phyloP scores from a whole-genome alignment of 2,797 vertebrate genomes.

The Centroberyx gerrardi region DNA sequence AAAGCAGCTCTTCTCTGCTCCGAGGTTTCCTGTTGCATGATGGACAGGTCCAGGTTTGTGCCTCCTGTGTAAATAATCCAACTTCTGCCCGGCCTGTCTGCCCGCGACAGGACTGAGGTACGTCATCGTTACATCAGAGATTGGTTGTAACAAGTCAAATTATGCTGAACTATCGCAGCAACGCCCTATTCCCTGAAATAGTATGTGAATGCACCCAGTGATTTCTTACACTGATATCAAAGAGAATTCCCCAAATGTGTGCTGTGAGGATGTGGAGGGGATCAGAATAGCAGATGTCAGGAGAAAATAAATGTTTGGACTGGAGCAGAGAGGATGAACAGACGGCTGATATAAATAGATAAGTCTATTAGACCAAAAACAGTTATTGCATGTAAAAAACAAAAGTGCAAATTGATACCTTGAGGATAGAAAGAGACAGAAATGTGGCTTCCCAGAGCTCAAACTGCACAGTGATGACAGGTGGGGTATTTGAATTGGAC shows the following conservation, averaged over 20 bases:
- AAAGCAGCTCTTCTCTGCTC: constrained; percentile 29
- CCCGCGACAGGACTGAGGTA: constrained; percentile 8
- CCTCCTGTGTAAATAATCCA: constrained; percentile 43
- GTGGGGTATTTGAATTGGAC: constrained; percentile 16
- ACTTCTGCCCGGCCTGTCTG: not conserved
- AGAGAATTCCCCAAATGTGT: not conserved
- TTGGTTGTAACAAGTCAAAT: not conserved
- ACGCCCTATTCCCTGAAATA: not conserved
- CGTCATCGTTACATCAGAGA: constrained; percentile 8
- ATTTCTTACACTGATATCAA: not conserved
- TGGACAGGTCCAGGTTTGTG: constrained; percentile 38
- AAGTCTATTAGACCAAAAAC: not conserved
- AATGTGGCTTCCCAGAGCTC: not conserved
- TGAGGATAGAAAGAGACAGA: not conserved
- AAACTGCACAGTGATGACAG: constrained; percentile 1
- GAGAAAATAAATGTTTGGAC: not conserved
- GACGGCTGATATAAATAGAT: not conserved
- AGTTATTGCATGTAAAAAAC: not conserved
- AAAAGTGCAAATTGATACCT: not conserved
- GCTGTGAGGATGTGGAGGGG: not conserved
- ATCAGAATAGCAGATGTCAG: not conserved
- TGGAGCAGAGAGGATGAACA: not conserved
- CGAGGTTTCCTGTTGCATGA: constrained; percentile 34
- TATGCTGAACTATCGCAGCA: not conserved
- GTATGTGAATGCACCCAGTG: not conserved